A percentile compares a stretch with the other conserved stretches of the same genome.
Conservation (phyloP, 2,113 vertebrate genomes). For the Sisor rabdophorus region DNA sequence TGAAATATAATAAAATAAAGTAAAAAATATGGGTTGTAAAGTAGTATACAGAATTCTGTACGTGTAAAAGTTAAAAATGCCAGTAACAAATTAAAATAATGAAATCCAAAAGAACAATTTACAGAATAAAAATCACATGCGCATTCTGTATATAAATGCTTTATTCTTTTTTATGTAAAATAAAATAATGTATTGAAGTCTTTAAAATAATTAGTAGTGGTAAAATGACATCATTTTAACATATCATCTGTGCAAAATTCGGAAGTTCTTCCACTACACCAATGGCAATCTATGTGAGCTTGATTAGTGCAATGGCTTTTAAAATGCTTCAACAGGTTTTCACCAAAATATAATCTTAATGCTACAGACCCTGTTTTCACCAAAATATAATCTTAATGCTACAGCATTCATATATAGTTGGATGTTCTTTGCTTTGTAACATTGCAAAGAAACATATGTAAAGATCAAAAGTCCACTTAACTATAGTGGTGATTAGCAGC, state of each 20-base stretch:
- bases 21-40: neutral
- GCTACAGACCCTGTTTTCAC: no score
- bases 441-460: no score
- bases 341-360: no score
- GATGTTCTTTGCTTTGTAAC: no score
- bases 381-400: no score
- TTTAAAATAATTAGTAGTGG: neutral
- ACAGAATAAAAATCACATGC: neutral
- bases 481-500: no score
- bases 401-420: no score
- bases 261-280: no score
- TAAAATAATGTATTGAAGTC: neutral
- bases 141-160: no score
- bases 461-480: no score
- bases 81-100: neutral
- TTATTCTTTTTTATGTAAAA: no score
- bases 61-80: neutral
- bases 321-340: neutral
- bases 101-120: neutral
- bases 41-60: neutral
- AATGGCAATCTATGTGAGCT: no score
- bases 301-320: neutral
- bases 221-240: neutral
- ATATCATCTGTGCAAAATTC: neutral
- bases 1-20: neutral